Conservation (phyloP, 1,140 invertebrate species). For the Lordiphosa clarofinis region DNA sequence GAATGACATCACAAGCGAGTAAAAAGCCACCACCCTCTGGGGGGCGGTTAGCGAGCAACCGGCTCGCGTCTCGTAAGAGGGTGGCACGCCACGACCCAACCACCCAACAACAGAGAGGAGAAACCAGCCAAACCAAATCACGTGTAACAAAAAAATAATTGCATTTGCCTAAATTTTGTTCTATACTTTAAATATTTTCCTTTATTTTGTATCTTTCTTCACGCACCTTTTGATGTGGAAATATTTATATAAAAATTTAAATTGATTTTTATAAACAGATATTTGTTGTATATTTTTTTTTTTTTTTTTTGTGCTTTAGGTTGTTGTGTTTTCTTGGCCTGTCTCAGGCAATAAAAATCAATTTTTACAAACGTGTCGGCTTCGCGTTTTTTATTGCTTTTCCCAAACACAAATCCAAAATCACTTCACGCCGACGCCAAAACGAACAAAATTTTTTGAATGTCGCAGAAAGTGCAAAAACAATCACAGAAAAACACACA, state of each 20-base stretch:
- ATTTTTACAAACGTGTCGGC: slow-evolving; percentile 62
- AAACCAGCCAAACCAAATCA: slow-evolving; percentile 46
- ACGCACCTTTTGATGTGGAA: slow-evolving; percentile 31
- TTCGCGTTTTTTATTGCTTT: slow-evolving; percentile 38
- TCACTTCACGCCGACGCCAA: slow-evolving; percentile 36
- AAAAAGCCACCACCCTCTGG: slow-evolving; percentile 13
- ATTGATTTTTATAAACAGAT: slow-evolving; percentile 31
- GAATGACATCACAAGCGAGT: slow-evolving; percentile 59
- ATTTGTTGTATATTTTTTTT: slow-evolving; percentile 30
- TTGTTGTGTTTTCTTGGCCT: slow-evolving; percentile 20
- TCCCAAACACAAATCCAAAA: slow-evolving; percentile 19
- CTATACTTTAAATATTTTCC: slow-evolving; percentile 4
- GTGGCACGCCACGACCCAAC: slow-evolving; percentile 12
- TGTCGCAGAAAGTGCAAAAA: slow-evolving; percentile 34
- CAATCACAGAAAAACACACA: slow-evolving; percentile 41
- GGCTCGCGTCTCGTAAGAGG: slow-evolving; percentile 39
- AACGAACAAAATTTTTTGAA: slow-evolving; percentile 24
- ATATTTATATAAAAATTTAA: slow-evolving; percentile 13
- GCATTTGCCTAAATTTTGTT: slow-evolving; percentile 1
- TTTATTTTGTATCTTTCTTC: slow-evolving; percentile 2
- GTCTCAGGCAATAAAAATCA: slow-evolving; percentile 66
- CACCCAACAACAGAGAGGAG: slow-evolving; percentile 14
- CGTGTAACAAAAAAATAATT: slow-evolving; percentile 38
- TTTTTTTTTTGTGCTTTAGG: slow-evolving; percentile 10
- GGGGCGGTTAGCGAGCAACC: slow-evolving; percentile 42